Base-by-base conservation (phyloP, 2,797 vertebrate species). In the Remorina albescens region DNA sequence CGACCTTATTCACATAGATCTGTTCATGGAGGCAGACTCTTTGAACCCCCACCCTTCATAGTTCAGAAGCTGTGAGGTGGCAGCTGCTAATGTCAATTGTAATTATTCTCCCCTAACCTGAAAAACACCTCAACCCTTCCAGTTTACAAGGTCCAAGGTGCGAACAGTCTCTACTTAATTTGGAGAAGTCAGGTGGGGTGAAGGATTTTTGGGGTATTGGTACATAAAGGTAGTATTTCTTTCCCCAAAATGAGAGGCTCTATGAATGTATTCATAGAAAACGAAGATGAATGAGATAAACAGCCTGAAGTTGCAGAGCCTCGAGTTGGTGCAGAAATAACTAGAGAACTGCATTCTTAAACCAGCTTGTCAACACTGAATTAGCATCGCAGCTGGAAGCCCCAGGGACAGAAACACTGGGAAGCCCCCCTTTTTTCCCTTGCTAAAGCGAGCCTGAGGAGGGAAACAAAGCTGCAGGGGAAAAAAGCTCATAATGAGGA, bases 21-120 rank as follows among this genome's bases (percentile, higher is more conserved):
- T 90, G 91, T 92, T 93, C 91, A 92, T 89, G 83, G 86, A 89
- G 80, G 74, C 83, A 90, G 74, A 81, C 83, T 81, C 92, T 94
- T 94, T 94, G 90, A 95, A 93, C 87, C 83, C 61, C 62, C 75
- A 62, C 58, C 78, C 87, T 93, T 94, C 92, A 87, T 87, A 93
- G 90, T 95, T 93, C 85, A 91, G 86, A 93, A 85, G 85, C 86
- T 90, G 85, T 54, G 74, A 78, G 76, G 80, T 92, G 90, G 87
- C 87, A 89, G 92, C 90, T 91, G 90, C 88, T 94, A 93, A 94
- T 92, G 93, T 93, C 91, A 92, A 87, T 86, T 87, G 92, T 90
- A 93, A 93, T 94, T 89, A 93, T 46, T 36, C 82, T 76, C 85
- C 75, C 76, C 73, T 75, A 76, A 80, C 86, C 87, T 80, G 83